A percentile compares a stretch with the other conserved stretches of the same genome.
These are phyloP conservation scores for Falco peregrinus DNA, from an alignment of 2,797 vertebrate genomes.

Conservation along the genomic window DNA sequence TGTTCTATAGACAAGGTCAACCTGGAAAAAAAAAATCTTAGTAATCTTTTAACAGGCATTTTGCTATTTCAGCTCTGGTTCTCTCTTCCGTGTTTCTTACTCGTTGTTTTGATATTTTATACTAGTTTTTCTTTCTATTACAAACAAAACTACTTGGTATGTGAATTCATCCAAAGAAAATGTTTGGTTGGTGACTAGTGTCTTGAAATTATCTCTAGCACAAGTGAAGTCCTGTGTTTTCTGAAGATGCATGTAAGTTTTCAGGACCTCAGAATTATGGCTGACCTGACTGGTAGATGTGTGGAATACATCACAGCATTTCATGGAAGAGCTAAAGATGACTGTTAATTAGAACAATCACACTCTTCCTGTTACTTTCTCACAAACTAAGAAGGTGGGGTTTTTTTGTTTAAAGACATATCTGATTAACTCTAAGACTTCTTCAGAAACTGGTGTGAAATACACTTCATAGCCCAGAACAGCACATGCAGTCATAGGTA, in stretches of 20 bases:
- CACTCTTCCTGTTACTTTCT: not conserved
- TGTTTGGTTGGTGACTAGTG: not conserved
- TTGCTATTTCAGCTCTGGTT: not conserved
- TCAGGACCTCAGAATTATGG: not conserved
- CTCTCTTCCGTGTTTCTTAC: not conserved
- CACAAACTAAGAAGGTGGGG: not conserved
- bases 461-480: not conserved
- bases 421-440: not conserved
- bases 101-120: not conserved
- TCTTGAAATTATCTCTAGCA: not conserved
- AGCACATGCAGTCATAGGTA: not conserved
- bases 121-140: not conserved
- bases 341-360: not conserved
- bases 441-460: not conserved
- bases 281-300: not conserved
- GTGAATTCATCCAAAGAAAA: not conserved
- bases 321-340: not conserved
- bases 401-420: not conserved
- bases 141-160: not conserved
- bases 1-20: not conserved
- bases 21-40: not conserved
- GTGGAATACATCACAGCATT: not conserved
- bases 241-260: not conserved
- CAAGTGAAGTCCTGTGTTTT: not conserved
- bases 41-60: not conserved